Evolutionary conservation across 2,888 invertebrate genomes (phyloP).

Genomic region (Ametastegia equiseti): DNA sequence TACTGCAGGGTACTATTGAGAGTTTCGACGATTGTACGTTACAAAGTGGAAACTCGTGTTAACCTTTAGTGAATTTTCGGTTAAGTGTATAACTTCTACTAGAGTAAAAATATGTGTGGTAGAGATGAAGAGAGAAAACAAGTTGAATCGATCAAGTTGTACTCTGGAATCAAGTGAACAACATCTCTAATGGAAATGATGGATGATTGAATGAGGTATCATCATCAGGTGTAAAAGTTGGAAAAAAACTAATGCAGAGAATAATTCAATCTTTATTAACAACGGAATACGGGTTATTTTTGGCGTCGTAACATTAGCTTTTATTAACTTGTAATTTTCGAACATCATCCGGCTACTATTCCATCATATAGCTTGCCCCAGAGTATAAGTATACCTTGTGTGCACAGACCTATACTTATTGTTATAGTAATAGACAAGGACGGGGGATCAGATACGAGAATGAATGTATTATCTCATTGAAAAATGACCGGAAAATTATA

Average conservation of each 20-base stretch:
- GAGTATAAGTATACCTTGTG: slow-evolving; percentile 3
- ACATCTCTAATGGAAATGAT: not conserved
- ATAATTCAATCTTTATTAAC: not conserved
- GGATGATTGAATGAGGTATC: not conserved
- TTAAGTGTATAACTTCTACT: not conserved
- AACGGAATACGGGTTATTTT: not conserved
- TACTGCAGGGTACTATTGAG: not conserved
- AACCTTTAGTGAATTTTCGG: not conserved
- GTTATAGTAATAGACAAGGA: not conserved
- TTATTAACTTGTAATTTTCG: not conserved
- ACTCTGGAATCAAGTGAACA: too few species aligned
- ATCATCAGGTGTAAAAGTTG: not conserved
- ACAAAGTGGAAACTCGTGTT: not conserved
- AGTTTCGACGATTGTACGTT: not conserved
- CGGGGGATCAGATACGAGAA: not conserved
- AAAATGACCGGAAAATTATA: not conserved
- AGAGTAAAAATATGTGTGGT: too few species aligned
- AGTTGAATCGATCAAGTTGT: too few species aligned
- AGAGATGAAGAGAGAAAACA: too few species aligned
- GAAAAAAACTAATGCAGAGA: not conserved
- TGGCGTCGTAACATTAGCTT: not conserved
- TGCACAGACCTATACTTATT: not conserved
- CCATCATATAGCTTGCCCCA: not conserved
- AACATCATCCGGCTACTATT: not conserved
- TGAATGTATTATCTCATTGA: not conserved